Conservation (phyloP, 2,113 vertebrate genomes). For the Halichoerus grypus region DNA sequence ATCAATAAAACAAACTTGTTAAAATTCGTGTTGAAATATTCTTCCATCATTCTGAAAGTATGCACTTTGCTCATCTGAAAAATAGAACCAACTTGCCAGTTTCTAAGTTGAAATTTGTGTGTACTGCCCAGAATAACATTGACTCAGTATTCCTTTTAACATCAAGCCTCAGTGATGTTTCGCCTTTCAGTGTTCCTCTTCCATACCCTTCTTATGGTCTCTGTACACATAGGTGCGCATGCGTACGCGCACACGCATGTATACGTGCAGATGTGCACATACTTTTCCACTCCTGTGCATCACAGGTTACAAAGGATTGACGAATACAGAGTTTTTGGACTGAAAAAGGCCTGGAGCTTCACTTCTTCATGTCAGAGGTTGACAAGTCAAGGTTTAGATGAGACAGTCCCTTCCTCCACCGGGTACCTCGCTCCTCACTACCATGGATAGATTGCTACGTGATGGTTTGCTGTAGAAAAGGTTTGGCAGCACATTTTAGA, state of each 20-base stretch:
- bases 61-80: slow-evolving; percentile 77
- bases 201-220: background rate
- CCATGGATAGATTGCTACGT: background rate
- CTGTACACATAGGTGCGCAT: background rate
- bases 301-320: background rate
- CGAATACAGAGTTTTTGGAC: background rate
- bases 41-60: slow-evolving; percentile 79
- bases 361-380: background rate
- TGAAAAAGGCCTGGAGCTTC: background rate
- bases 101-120: slow-evolving; percentile 61
- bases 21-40: slow-evolving; percentile 73
- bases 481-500: background rate
- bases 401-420: background rate
- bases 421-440: background rate
- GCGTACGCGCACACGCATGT: accelerated
- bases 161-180: slow-evolving; percentile 1
- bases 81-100: slow-evolving; percentile 66
- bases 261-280: background rate
- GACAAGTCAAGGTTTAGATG: background rate
- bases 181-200: background rate
- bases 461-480: background rate
- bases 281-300: background rate
- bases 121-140: slow-evolving; percentile 68
- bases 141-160: slow-evolving; percentile 54
- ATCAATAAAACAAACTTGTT: slow-evolving; percentile 59